A percentile compares a stretch with the other conserved stretches of the same genome.
Evolutionary conservation across 2,113 vertebrate species (phyloP).

Genomic region (Syngnathus scovelli): DNA sequence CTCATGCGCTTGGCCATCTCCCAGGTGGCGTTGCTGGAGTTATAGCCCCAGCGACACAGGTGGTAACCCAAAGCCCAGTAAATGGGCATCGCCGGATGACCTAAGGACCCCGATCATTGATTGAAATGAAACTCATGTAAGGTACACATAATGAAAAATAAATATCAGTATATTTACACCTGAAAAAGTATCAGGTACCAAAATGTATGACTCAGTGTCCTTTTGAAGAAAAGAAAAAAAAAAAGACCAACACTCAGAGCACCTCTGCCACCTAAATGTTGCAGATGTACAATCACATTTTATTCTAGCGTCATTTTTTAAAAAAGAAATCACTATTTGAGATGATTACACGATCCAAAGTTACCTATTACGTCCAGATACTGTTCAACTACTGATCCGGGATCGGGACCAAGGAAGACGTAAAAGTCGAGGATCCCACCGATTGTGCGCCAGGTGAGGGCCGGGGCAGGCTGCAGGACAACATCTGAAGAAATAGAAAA

Average conservation of each 20-base stretch:
- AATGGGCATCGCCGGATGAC: constrained; percentile 78
- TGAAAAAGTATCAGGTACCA: no score
- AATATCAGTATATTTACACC: no score
- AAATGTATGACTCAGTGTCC: no score
- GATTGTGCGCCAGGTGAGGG: constrained; percentile 82
- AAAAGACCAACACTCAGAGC: no score
- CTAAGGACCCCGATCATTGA: constrained; percentile 28
- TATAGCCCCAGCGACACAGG: constrained; percentile 85
- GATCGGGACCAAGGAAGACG: constrained; percentile 77
- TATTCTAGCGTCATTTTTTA: no score
- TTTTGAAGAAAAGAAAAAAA: no score
- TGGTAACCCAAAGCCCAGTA: constrained; percentile 85
- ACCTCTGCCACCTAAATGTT: no score
- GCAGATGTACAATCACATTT: neutral
- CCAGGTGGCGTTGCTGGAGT: constrained; percentile 77
- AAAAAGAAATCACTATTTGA: neutral
- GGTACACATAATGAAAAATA: no score
- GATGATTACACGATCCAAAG: constrained; percentile 3
- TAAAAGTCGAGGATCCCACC: constrained; percentile 86
- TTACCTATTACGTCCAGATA: constrained; percentile 83
- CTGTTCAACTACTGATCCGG: constrained; percentile 73
- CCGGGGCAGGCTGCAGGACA: constrained; percentile 78
- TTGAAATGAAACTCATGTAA: no score
- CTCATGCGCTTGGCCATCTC: constrained; percentile 76
- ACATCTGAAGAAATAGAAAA: constrained; percentile 67